These are phyloP conservation scores for Trichopoda pennipes DNA, from an alignment of 2,888 invertebrate species.

Conservation along the genomic window DNA sequence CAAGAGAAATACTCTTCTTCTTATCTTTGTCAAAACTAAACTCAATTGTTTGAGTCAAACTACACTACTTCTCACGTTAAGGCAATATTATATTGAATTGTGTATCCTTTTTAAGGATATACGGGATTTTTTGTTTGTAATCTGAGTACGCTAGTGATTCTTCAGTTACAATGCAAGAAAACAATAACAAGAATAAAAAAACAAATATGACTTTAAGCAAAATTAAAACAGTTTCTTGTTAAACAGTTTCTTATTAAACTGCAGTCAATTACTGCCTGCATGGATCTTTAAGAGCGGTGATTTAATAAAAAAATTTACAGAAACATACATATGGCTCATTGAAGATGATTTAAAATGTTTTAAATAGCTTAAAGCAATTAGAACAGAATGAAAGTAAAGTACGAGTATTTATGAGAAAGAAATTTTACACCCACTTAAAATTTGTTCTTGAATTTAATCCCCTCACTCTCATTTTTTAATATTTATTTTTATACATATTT, in stretches of 20 bases:
- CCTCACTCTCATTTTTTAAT: conserved; percentile 9
- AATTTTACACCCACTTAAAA: conserved; percentile 25
- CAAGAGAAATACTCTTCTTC: no score
- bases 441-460: conserved; percentile 4
- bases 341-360: conserved; percentile 19
- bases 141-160: conserved; percentile 2
- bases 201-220: conserved; percentile 36
- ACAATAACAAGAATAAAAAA: background rate
- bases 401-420: conserved; percentile 17
- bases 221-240: background rate
- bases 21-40: no score
- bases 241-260: no score
- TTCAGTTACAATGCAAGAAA: conserved; percentile 20
- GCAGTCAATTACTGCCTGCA: background rate
- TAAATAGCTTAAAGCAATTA: conserved; percentile 55
- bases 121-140: conserved; percentile 26
- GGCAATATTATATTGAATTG: no score
- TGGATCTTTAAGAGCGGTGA: conserved; percentile 10
- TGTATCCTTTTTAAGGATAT: conserved; percentile 26
- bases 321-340: background rate
- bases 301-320: background rate
- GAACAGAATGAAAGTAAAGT: background rate
- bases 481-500: conserved; percentile 1
- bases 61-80: no score
- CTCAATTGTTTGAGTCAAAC: no score